phyloP scores from a whole-genome alignment of 2,888 invertebrate genomes.

The Drosophila algonquin region DNA sequence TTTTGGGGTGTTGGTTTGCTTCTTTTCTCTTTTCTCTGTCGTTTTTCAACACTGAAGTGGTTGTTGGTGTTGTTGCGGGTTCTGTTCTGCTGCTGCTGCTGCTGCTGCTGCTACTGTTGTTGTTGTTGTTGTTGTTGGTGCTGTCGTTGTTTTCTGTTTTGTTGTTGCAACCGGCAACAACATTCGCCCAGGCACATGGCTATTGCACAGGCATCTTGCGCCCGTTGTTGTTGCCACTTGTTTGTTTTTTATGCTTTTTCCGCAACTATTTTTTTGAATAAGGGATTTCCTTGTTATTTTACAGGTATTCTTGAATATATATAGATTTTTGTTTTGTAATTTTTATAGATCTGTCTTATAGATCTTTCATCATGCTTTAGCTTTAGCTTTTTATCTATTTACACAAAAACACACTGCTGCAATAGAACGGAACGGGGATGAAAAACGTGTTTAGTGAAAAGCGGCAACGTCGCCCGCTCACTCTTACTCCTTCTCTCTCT shows the following conservation, averaged over 20 bases:
- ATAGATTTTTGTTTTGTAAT: neutral
- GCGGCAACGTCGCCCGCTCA: neutral
- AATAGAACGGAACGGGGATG: neutral
- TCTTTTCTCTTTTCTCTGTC: slow-evolving; percentile 3
- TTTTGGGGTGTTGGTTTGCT: neutral
- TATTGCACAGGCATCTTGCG: slow-evolving; percentile 20
- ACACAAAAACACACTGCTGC: slow-evolving; percentile 23
- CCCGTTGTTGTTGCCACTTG: neutral
- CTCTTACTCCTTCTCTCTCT: neutral
- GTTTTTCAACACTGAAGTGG: slow-evolving; percentile 11
- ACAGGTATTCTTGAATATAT: slow-evolving; percentile 2
- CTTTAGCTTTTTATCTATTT: slow-evolving; percentile 26
- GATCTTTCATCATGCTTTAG: slow-evolving; percentile 8
- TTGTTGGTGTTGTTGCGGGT: neutral
- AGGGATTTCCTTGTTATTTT: slow-evolving; percentile 2
- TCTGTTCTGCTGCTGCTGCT: neutral
- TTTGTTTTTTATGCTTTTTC: neutral
- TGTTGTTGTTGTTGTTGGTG: slow-evolving; percentile 13
- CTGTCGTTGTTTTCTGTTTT: slow-evolving; percentile 12
- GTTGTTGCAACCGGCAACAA: slow-evolving; percentile 33
- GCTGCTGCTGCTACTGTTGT: slow-evolving; percentile 8
- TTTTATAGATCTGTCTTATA: slow-evolving; percentile 1
- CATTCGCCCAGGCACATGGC: slow-evolving; percentile 1
- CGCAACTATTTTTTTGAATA: slow-evolving; percentile 9
- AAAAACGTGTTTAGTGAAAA: neutral